These are phyloP conservation scores for Volucella inanis DNA, from an alignment of 2,888 invertebrate species.

Conservation along the genomic window DNA sequence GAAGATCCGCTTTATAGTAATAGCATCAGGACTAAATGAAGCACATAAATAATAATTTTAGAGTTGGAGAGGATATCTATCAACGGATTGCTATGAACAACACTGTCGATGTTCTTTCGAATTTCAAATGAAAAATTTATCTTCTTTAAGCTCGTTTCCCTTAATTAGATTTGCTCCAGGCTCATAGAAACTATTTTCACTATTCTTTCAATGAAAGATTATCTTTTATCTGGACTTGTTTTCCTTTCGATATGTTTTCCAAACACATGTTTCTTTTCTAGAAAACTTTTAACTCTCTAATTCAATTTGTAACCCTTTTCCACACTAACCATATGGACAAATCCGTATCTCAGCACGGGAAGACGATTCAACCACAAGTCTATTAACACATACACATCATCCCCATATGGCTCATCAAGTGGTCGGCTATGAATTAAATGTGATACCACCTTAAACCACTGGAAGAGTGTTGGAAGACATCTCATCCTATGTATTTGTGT, in stretches of 20 bases:
- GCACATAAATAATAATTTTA: no score
- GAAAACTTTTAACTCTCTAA: constrained; percentile 72
- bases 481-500: constrained; percentile 52
- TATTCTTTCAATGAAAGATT: constrained; percentile 23
- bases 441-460: constrained; percentile 61
- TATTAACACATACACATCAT: constrained; percentile 66
- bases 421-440: constrained; percentile 66
- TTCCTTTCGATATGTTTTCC: not conserved
- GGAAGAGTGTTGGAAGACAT: constrained; percentile 37
- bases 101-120: no score
- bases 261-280: not conserved
- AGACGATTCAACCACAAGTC: constrained; percentile 70
- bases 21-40: no score
- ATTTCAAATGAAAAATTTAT: no score
- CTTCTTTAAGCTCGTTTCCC: no score
- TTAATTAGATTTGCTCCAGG: no score
- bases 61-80: no score
- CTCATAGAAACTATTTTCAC: not conserved
- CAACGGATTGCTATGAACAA: no score
- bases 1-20: no score
- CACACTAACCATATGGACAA: constrained; percentile 51
- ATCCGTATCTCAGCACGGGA: constrained; percentile 45
- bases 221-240: constrained; percentile 31
- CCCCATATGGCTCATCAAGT: constrained; percentile 61
- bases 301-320: constrained; percentile 68